Evolutionary conservation across 2,888 invertebrate species (phyloP).

Genomic region (Trissonchulus latispiculum): DNA sequence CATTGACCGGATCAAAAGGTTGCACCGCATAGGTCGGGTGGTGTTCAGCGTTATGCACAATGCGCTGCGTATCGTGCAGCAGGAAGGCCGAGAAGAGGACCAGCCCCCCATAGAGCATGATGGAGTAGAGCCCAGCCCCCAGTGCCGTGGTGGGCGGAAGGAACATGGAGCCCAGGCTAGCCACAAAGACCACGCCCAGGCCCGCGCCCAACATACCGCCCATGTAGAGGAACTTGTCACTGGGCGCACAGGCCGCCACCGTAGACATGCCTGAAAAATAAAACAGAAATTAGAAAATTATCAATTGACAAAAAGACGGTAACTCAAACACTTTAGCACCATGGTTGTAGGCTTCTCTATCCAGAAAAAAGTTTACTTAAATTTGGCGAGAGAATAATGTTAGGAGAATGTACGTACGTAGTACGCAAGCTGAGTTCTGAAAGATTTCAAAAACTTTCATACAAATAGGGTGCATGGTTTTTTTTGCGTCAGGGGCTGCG

Average conservation of each 20-base stretch:
- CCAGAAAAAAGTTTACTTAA: too few species aligned
- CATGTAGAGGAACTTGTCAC: slow-evolving; percentile 89
- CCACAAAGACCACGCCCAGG: slow-evolving; percentile 83
- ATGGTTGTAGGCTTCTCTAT: too few species aligned
- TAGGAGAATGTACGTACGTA: too few species aligned
- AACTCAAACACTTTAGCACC: too few species aligned
- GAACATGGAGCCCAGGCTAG: slow-evolving; percentile 70
- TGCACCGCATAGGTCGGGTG: slow-evolving; percentile 58
- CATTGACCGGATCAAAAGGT: slow-evolving; percentile 86
- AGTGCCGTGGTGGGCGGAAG: slow-evolving; percentile 77
- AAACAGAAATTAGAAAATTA: too few species aligned
- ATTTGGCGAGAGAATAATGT: too few species aligned
- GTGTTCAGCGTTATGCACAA: slow-evolving; percentile 70
- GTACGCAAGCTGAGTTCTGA: too few species aligned
- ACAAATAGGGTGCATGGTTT: too few species aligned
- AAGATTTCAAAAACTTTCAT: too few species aligned
- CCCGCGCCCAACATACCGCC: slow-evolving; percentile 92
- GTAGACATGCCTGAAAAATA: slow-evolving; percentile 70
- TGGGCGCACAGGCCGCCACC: slow-evolving; percentile 88
- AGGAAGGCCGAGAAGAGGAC: slow-evolving; percentile 84
- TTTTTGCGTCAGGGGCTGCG: too few species aligned
- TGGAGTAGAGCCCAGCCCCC: slow-evolving; percentile 80
- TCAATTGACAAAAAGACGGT: too few species aligned
- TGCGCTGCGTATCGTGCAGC: slow-evolving; percentile 83
- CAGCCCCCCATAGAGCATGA: slow-evolving; percentile 87